Base-by-base conservation (phyloP, 2,113 vertebrate species). In the Saccopteryx leptura region DNA sequence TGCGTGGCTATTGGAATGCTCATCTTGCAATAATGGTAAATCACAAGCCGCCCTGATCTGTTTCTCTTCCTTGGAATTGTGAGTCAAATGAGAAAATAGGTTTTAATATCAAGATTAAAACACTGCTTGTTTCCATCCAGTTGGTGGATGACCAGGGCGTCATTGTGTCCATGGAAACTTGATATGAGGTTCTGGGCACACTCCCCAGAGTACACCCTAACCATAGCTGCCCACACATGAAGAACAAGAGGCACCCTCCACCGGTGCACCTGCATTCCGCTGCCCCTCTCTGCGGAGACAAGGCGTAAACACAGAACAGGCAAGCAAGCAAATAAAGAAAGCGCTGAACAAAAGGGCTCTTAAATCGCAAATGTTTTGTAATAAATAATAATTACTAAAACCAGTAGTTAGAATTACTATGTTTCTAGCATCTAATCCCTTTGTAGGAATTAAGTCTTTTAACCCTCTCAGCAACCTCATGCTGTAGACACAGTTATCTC, bases 81-180 rank as follows among this genome's bases (percentile, higher is more conserved):
- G 31, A 63, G 26, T 71, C 63, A 79, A 82, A 61, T 86, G 65
- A 79, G 19, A 48, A 13, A 54, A n/a, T 7, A 39, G 18, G 46
- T 46, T 80, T 92, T 80, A 61, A 61, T 79, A 84, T 48, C 52
- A 76, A n/a, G 48, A n/a, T 26, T 12, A 72, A 89, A 88, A 84
- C 21, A 39, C 10, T 7, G 3, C 8, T 60, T 39, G 33, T 52
- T 92, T 88, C 84, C 50, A 52, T 31, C 5, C 39, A 3, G 39
- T 39, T 74, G 26, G n/a, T 54, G 66, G 24, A 23, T 24, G 39
- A 39, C 14, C 24, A 39, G 52, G 71, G 33, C 39, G 3, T 61
- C 52, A 31, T 31, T 9, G n/a, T 0, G n/a, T 81, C 81, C 31
- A n/a, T 5, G 10, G 39, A 24, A 54, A 72, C 12, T 63, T 46